Percentiles rank a stretch among this genome's conserved stretches.
Conservation (phyloP, 2,888 invertebrate genomes). For the Cataglyphis cursor region DNA sequence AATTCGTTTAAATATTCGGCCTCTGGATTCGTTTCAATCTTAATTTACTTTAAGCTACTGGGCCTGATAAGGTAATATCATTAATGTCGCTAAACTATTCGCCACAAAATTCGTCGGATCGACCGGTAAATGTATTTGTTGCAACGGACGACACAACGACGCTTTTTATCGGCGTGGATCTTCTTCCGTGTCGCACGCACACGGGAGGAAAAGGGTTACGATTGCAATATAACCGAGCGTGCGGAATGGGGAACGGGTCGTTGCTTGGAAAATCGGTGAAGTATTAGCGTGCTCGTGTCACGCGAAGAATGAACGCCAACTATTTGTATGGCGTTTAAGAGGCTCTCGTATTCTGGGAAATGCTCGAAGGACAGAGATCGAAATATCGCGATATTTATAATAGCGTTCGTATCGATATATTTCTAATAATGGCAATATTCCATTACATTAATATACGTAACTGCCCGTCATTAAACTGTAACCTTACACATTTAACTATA, state of each 20-base stretch:
- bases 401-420: background rate
- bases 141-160: constrained; percentile 36
- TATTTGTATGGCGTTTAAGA: constrained; percentile 57
- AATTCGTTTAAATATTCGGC: background rate
- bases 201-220: constrained; percentile 49
- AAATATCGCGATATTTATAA: constrained; percentile 12
- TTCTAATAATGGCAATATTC: background rate
- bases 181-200: constrained; percentile 58
- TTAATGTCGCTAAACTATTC: constrained; percentile 62
- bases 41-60: background rate
- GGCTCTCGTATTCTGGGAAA: background rate
- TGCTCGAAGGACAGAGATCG: background rate
- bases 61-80: constrained; percentile 55
- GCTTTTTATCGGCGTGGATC: constrained; percentile 62
- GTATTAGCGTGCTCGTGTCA: constrained; percentile 55
- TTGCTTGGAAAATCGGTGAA: constrained; percentile 57
- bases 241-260: constrained; percentile 20
- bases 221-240: constrained; percentile 53
- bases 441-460: background rate
- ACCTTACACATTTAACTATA: background rate
- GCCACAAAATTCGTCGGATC: constrained; percentile 59
- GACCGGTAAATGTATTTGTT: constrained; percentile 60
- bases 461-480: background rate
- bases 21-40: background rate
- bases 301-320: constrained; percentile 50